Conservation (phyloP, 2,797 vertebrate species). For the Vespertilio murinus region DNA sequence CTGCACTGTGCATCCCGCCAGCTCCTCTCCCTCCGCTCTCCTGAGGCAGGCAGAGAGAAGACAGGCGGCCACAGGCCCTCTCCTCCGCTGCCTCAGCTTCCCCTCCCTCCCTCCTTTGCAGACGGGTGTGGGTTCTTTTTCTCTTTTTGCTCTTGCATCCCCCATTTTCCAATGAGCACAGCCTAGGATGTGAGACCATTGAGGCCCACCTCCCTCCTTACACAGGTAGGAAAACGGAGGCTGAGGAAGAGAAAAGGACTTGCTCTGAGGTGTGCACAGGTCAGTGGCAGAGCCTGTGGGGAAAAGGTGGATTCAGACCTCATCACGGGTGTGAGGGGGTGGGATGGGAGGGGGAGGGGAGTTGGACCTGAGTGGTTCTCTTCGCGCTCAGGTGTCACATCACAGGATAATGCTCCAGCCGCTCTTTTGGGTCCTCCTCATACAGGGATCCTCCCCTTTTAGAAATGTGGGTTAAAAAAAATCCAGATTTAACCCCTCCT, state of each 20-base stretch:
- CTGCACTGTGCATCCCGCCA: not conserved
- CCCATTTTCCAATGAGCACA: not conserved
- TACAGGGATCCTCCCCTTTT: not conserved
- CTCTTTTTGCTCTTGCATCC: not conserved
- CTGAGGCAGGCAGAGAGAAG: not conserved
- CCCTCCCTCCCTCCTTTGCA: not conserved
- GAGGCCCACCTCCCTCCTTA: not conserved
- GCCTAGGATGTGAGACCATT: not conserved
- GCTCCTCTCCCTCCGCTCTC: not conserved
- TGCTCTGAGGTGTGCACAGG: not conserved
- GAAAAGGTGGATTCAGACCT: not conserved
- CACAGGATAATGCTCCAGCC: not conserved
- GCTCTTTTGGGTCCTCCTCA: not conserved
- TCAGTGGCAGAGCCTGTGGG: not conserved
- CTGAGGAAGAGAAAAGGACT: not conserved
- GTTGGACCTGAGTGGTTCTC: not conserved
- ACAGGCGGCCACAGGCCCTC: not conserved
- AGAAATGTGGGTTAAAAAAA: not conserved
- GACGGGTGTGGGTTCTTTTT: not conserved
- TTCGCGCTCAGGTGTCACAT: not conserved
- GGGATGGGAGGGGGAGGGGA: too few species aligned
- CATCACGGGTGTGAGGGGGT: not conserved
- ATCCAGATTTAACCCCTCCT: not conserved
- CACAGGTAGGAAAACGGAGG: not conserved
- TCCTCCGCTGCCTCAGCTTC: conserved; percentile 4